Evolutionary conservation across 2,113 vertebrate species (phyloP).

Genomic region (Hyperoodon ampullatus): DNA sequence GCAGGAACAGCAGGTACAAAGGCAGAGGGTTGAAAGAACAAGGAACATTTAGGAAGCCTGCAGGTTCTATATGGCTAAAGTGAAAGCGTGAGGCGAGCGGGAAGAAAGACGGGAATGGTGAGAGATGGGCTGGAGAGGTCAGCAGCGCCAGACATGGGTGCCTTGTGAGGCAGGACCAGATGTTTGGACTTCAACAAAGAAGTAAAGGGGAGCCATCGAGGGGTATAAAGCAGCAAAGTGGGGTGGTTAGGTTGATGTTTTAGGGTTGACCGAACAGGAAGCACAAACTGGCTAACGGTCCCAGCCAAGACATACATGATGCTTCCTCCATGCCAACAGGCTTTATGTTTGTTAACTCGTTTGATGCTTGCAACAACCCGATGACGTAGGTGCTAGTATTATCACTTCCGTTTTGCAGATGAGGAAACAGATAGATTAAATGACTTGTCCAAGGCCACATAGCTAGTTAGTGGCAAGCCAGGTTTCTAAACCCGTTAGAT

Average conservation of each 20-base stretch:
- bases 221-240: neutral
- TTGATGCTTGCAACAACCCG: neutral
- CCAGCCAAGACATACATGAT: neutral
- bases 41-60: constrained; percentile 25
- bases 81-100: neutral
- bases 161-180: neutral
- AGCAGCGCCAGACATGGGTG: neutral
- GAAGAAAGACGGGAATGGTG: neutral
- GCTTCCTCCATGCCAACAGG: neutral
- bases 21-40: neutral
- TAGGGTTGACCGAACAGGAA: neutral
- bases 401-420: neutral
- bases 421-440: neutral
- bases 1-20: constrained; percentile 23
- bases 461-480: neutral
- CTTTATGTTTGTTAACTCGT: neutral
- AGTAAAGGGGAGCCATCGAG: neutral
- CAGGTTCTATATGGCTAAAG: neutral
- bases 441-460: neutral
- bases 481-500: neutral
- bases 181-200: neutral
- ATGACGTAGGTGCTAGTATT: neutral
- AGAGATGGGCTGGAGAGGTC: neutral
- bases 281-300: neutral
- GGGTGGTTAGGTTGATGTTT: neutral